phyloP scores from a whole-genome alignment of 2,113 vertebrate species.

The Aix galericulata region DNA sequence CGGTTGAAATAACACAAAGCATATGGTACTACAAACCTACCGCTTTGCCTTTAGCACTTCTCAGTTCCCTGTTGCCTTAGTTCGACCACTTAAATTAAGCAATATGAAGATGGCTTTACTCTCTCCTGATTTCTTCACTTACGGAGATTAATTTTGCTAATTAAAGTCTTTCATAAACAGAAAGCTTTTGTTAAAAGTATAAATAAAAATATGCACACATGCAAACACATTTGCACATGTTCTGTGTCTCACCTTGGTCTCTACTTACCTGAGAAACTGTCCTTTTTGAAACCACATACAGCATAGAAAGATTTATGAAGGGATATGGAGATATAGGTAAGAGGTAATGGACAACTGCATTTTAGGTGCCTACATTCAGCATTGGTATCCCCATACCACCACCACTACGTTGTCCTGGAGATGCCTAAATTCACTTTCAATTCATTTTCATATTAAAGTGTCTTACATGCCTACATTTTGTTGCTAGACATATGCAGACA shows the following conservation, averaged over 20 bases:
- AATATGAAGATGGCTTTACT: background rate
- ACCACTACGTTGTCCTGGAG: background rate
- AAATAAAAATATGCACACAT: background rate
- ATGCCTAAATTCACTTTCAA: background rate
- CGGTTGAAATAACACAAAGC: background rate
- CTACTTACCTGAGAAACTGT: background rate
- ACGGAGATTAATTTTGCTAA: background rate
- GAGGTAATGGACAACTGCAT: background rate
- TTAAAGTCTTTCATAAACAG: background rate
- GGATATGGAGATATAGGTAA: background rate
- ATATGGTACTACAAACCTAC: background rate
- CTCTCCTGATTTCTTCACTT: background rate
- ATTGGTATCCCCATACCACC: background rate
- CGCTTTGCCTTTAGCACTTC: background rate
- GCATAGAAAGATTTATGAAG: background rate
- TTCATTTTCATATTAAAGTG: background rate
- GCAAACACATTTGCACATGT: accelerated
- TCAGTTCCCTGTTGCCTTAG: background rate
- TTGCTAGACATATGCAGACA: background rate
- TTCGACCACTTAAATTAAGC: background rate
- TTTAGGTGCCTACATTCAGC: background rate
- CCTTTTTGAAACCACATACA: background rate
- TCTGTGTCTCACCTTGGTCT: background rate
- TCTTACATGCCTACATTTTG: background rate
- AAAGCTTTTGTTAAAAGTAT: background rate